Evolutionary conservation across 2,113 vertebrate species (phyloP).

Genomic region (Caranx melampygus): DNA sequence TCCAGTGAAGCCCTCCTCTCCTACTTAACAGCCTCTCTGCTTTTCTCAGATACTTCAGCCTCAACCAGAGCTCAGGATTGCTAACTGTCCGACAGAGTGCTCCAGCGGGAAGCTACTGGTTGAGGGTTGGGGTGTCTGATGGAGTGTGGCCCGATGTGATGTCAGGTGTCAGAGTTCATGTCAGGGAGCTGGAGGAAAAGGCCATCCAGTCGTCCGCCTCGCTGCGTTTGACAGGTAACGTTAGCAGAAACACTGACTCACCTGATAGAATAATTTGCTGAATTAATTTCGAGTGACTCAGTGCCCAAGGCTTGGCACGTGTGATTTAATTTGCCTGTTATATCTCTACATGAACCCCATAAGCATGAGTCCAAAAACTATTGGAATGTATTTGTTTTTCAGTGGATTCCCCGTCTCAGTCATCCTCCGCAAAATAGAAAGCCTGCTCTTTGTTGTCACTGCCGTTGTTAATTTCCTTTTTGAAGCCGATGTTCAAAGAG

Average conservation of each 20-base stretch:
- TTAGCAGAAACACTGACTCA: conserved; percentile 19
- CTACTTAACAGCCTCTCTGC: conserved; percentile 29
- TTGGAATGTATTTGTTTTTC: conserved; percentile 27
- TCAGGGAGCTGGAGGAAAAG: conserved; percentile 87
- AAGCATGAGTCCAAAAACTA: conserved; percentile 14
- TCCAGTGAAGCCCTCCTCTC: conserved; percentile 9
- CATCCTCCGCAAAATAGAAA: conserved; percentile 30
- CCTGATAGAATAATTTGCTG: background rate
- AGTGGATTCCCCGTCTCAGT: conserved; percentile 32
- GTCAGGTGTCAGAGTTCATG: conserved; percentile 86
- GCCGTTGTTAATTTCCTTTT: conserved; percentile 51
- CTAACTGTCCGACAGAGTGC: conserved; percentile 83
- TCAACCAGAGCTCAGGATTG: conserved; percentile 88
- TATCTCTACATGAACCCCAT: conserved; percentile 8
- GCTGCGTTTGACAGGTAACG: conserved; percentile 86
- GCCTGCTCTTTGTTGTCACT: conserved; percentile 51
- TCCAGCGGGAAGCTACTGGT: conserved; percentile 86
- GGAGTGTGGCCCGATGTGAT: conserved; percentile 89
- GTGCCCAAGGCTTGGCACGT: background rate
- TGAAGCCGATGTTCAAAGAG: conserved; percentile 56
- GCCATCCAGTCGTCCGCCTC: conserved; percentile 87
- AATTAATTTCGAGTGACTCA: background rate
- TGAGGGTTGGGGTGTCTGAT: conserved; percentile 89
- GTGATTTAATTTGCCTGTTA: conserved; percentile 6
- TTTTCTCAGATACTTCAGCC: conserved; percentile 85